Percentiles rank a stretch among this genome's conserved stretches.
phyloP scores from a whole-genome alignment of 1,140 invertebrate genomes.

The Conus ventricosus region DNA sequence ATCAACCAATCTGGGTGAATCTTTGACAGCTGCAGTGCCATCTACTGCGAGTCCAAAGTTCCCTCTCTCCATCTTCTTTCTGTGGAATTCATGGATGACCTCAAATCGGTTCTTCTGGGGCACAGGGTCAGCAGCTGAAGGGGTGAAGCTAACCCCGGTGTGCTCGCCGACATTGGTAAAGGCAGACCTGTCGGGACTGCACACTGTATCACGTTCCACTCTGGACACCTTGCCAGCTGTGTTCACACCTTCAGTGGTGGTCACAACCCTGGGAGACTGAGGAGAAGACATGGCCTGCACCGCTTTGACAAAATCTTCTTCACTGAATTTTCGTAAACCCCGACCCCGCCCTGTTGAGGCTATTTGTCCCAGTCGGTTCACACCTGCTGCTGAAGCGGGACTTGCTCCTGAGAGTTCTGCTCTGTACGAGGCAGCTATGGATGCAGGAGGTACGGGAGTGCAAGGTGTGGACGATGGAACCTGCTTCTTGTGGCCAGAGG shows the following conservation, averaged over 20 bases:
- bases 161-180: too few species aligned
- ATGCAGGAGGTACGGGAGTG: neutral
- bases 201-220: too few species aligned
- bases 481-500: neutral
- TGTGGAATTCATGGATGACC: too few species aligned
- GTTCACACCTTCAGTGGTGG: too few species aligned
- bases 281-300: too few species aligned
- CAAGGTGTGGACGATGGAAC: neutral
- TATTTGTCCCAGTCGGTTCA: neutral
- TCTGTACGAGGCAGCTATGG: neutral
- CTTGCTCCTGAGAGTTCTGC: neutral
- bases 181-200: too few species aligned
- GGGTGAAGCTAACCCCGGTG: too few species aligned
- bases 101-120: too few species aligned
- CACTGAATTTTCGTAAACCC: neutral
- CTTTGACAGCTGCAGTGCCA: neutral
- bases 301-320: neutral
- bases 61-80: too few species aligned
- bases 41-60: neutral
- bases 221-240: too few species aligned
- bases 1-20: neutral
- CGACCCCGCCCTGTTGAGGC: neutral
- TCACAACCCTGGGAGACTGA: too few species aligned
- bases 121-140: too few species aligned
- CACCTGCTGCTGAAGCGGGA: neutral